These are phyloP conservation scores for Orycteropus afer DNA, from an alignment of 2,113 vertebrate genomes.

Conservation along the genomic window DNA sequence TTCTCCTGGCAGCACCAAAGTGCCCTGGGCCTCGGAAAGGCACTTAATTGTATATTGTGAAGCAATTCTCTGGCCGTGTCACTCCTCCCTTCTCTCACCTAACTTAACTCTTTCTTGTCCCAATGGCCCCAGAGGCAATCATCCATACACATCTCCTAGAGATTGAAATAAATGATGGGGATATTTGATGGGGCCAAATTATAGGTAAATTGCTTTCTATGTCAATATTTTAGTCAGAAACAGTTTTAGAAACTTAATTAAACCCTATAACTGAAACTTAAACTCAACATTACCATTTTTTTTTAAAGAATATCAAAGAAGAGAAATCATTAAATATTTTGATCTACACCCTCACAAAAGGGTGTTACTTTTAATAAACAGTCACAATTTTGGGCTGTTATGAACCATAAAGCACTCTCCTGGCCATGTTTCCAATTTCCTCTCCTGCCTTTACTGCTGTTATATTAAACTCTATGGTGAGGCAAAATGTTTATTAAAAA, in stretches of 20 bases:
- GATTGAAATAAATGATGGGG: constrained; percentile 61
- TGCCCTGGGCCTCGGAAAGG: constrained; percentile 65
- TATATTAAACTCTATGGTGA: constrained; percentile 85
- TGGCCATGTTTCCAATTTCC: constrained; percentile 87
- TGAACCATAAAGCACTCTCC: constrained; percentile 85
- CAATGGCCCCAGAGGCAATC: not conserved
- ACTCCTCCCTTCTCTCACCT: constrained; percentile 58
- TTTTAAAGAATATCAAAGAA: constrained; percentile 83
- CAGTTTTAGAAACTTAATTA: constrained; percentile 72
- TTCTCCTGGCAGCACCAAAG: constrained; percentile 38
- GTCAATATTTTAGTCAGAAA: constrained; percentile 74
- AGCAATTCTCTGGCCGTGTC: constrained; percentile 29
- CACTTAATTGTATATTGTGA: constrained; percentile 57
- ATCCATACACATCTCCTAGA: constrained; percentile 4
- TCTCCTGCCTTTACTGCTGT: constrained; percentile 86
- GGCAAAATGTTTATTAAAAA: constrained; percentile 87
- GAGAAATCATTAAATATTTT: constrained; percentile 81
- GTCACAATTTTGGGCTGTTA: constrained; percentile 85
- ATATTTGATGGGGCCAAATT: constrained; percentile 13
- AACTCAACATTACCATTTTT: constrained; percentile 74
- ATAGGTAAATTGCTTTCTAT: constrained; percentile 54
- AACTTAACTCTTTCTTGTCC: constrained; percentile 55
- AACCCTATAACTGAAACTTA: constrained; percentile 73
- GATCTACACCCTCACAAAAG: constrained; percentile 83
- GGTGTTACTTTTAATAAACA: constrained; percentile 89